Percentiles rank a stretch among this genome's conserved stretches.
Conservation (phyloP, 2,113 vertebrate genomes). For the Scomber japonicus region DNA sequence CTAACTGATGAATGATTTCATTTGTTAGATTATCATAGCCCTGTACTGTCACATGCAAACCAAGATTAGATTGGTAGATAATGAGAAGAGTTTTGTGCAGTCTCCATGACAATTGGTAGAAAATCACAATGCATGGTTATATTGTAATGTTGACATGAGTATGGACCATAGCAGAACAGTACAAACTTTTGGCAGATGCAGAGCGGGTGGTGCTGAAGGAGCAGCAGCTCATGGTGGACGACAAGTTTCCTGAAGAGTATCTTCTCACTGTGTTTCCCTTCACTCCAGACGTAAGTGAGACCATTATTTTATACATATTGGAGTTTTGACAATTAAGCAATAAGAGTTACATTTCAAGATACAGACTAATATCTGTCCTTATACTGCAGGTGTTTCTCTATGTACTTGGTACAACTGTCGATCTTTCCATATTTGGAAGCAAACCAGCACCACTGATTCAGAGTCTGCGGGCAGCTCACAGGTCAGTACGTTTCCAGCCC, state of each 20-base stretch:
- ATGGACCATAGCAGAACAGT: not conserved
- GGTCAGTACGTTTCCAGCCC: slow-evolving; percentile 52
- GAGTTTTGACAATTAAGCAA: too few species aligned
- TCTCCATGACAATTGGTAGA: not conserved
- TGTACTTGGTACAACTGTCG: slow-evolving; percentile 35
- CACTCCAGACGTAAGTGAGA: slow-evolving; percentile 57
- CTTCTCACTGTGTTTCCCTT: slow-evolving; percentile 70
- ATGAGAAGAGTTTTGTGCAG: not conserved
- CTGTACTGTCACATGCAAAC: not conserved
- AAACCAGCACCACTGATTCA: slow-evolving; percentile 4
- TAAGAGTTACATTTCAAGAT: not conserved
- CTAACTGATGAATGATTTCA: slow-evolving; percentile 6
- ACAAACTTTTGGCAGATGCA: slow-evolving; percentile 61
- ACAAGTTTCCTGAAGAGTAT: slow-evolving; percentile 49
- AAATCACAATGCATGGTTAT: not conserved
- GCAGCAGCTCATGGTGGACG: slow-evolving; percentile 57
- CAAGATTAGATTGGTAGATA: not conserved
- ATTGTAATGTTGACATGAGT: not conserved
- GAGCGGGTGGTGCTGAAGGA: slow-evolving; percentile 41
- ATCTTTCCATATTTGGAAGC: slow-evolving; percentile 50
- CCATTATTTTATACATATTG: too few species aligned
- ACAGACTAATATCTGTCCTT: not conserved
- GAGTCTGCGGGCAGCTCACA: slow-evolving; percentile 49
- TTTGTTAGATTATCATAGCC: not conserved
- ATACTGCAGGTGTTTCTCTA: slow-evolving; percentile 66